A percentile compares a stretch with the other conserved stretches of the same genome.
Evolutionary conservation across 2,797 vertebrate species (phyloP).

Genomic region (Macropodus opercularis): DNA sequence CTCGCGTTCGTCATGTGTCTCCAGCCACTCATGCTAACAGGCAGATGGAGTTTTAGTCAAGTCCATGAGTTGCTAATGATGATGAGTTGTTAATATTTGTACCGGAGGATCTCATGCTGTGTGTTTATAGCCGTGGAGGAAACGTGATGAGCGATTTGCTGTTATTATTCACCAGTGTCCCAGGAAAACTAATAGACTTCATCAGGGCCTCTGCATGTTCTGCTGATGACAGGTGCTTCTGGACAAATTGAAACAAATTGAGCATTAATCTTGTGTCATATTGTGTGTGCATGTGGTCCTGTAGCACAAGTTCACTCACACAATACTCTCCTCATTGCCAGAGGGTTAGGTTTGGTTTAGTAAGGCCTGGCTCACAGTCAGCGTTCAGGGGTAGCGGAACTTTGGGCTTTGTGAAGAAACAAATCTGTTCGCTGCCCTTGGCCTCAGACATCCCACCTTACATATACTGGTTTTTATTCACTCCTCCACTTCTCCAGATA

Average conservation of each 20-base stretch:
- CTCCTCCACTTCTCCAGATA: too few relatives aligned
- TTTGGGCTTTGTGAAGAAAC: too few relatives aligned
- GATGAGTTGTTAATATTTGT: slow-evolving; percentile 9
- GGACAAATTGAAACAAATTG: slow-evolving; percentile 3
- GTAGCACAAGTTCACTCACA: not conserved
- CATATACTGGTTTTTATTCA: too few relatives aligned
- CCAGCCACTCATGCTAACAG: slow-evolving; percentile 3
- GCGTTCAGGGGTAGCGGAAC: too few relatives aligned
- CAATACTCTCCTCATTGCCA: too few relatives aligned
- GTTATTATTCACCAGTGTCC: slow-evolving; percentile 12
- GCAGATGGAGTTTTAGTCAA: slow-evolving; percentile 25
- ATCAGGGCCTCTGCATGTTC: slow-evolving; percentile 8
- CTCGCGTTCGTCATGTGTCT: too few relatives aligned
- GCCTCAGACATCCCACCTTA: too few relatives aligned
- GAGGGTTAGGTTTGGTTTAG: not conserved
- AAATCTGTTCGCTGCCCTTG: too few relatives aligned
- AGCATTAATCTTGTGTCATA: not conserved
- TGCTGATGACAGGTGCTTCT: not conserved
- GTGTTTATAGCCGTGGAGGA: not conserved
- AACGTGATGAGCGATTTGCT: not conserved
- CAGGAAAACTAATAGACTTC: slow-evolving; percentile 7
- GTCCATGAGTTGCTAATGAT: slow-evolving; percentile 16
- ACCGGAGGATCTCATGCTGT: not conserved
- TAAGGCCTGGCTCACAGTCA: too few relatives aligned
- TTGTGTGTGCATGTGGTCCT: not conserved